Evolutionary conservation across 2,113 vertebrate species (phyloP).

Genomic region (Gymnocephalus cernua): DNA sequence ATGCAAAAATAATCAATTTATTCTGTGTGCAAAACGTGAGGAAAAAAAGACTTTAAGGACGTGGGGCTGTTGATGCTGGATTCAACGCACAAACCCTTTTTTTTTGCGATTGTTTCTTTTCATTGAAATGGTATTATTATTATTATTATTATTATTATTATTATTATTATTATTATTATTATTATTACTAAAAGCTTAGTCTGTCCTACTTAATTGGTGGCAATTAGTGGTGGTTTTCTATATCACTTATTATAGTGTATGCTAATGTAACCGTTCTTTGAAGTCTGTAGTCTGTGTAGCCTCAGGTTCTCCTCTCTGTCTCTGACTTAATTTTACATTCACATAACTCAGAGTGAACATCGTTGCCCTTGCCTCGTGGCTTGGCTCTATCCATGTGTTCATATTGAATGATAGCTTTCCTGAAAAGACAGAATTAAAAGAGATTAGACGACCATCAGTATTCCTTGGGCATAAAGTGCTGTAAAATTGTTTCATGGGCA

Average conservation of each 20-base stretch:
- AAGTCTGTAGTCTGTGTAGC: constrained; percentile 21
- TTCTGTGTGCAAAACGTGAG: neutral
- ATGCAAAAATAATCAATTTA: neutral
- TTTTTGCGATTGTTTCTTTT: neutral
- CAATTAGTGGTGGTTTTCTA: neutral
- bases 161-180: too few species aligned
- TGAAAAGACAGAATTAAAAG: constrained; percentile 47
- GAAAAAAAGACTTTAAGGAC: neutral
- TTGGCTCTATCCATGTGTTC: constrained; percentile 12
- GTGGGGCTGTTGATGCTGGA: neutral
- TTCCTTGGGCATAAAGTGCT: constrained; percentile 52
- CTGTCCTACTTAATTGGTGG: neutral
- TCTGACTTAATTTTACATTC: constrained; percentile 39
- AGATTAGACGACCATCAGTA: constrained; percentile 64
- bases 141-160: too few species aligned
- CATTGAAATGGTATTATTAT: too few species aligned
- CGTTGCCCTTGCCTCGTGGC: constrained; percentile 13
- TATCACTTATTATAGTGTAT: constrained; percentile 1
- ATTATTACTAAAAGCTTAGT: neutral
- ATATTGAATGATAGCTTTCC: constrained; percentile 39
- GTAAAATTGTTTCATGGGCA: constrained; percentile 60
- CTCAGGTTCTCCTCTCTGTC: constrained; percentile 19
- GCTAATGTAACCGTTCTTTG: constrained; percentile 8
- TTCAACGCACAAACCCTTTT: neutral
- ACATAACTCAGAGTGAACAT: constrained; percentile 36